These are phyloP conservation scores for Elachura formosa DNA, from an alignment of 2,113 vertebrate species.

Conservation along the genomic window DNA sequence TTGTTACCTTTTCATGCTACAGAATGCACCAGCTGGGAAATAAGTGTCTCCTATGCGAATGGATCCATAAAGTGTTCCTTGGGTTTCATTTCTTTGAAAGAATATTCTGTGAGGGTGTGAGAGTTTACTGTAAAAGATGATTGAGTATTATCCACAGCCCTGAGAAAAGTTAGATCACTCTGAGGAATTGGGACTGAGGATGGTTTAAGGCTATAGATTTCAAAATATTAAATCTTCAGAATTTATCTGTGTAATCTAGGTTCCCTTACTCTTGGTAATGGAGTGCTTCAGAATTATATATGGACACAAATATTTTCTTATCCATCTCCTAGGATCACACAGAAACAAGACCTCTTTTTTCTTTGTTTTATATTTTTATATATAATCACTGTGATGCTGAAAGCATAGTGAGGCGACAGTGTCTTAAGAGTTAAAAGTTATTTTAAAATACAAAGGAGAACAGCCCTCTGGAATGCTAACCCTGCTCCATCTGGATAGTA, in stretches of 20 bases:
- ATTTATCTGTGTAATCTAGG: slow-evolving; percentile 47
- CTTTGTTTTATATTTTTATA: not conserved
- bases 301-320: not conserved
- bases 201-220: slow-evolving; percentile 7
- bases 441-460: not conserved
- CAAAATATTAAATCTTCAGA: slow-evolving; percentile 24
- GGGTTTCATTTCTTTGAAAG: slow-evolving; percentile 35
- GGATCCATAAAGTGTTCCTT: not conserved
- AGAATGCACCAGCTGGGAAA: slow-evolving; percentile 50
- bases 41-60: not conserved
- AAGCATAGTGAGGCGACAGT: not conserved
- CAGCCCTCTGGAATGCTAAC: not conserved
- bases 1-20: not conserved
- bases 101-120: not conserved
- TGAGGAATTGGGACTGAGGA: not conserved
- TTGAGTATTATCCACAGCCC: not conserved
- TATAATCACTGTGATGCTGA: not conserved
- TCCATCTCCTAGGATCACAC: not conserved
- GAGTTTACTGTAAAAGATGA: slow-evolving; percentile 23
- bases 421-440: not conserved
- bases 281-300: not conserved
- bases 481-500: not conserved
- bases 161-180: slow-evolving; percentile 2
- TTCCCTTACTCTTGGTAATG: not conserved
- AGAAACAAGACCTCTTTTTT: not conserved